phyloP scores from a whole-genome alignment of 2,888 invertebrate genomes.

The Xanthia icteritia region DNA sequence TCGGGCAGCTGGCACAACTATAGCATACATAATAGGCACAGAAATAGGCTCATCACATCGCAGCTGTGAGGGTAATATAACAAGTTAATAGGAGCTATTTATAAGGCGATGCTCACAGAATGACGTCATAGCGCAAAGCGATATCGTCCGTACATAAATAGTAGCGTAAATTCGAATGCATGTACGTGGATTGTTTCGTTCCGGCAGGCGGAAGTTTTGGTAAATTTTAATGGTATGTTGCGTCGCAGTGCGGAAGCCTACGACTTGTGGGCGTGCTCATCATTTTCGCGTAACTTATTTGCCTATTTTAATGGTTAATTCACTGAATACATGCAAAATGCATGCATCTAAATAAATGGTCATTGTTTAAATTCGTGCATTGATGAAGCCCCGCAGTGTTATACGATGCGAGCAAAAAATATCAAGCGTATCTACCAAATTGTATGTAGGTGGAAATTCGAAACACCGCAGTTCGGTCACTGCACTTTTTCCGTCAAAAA shows the following conservation, averaged over 20 bases:
- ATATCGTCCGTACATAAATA: constrained; percentile 59
- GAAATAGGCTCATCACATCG: constrained; percentile 63
- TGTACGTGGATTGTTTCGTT: constrained; percentile 79
- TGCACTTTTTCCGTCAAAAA: constrained; percentile 40
- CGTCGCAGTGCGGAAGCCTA: constrained; percentile 82
- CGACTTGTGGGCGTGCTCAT: constrained; percentile 67
- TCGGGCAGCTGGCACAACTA: constrained; percentile 64
- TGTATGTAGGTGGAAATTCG: constrained; percentile 23
- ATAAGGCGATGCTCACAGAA: constrained; percentile 62
- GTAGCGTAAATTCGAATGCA: constrained; percentile 75
- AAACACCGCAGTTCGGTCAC: constrained; percentile 32
- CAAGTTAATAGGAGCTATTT: constrained; percentile 66
- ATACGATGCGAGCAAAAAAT: constrained; percentile 32
- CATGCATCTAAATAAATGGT: neutral
- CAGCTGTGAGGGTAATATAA: constrained; percentile 62
- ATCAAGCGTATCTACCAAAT: constrained; percentile 15
- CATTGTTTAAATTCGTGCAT: constrained; percentile 24
- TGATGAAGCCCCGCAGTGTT: constrained; percentile 14
- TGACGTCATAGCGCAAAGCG: constrained; percentile 74
- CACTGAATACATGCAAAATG: constrained; percentile 6
- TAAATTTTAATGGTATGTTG: constrained; percentile 84
- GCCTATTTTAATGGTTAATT: constrained; percentile 30
- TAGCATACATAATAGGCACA: constrained; percentile 64
- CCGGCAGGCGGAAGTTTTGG: constrained; percentile 78
- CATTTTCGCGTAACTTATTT: constrained; percentile 49